Evolutionary conservation across 2,113 vertebrate genomes (phyloP).

Genomic region (Tenrec ecaudatus): DNA sequence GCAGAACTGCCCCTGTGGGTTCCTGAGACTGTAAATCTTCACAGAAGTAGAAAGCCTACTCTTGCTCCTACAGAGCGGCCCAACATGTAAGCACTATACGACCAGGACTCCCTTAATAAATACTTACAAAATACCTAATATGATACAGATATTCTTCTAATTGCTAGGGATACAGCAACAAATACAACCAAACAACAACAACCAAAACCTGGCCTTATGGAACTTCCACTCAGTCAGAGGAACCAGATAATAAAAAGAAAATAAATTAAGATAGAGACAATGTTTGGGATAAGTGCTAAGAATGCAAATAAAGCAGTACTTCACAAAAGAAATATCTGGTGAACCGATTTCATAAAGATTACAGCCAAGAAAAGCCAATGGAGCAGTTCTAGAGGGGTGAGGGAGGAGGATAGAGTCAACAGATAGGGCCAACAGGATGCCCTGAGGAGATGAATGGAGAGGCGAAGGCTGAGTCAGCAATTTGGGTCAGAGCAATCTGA

Average conservation of each 20-base stretch:
- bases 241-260: slow-evolving; percentile 24
- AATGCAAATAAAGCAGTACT: neutral
- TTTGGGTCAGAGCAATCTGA: neutral
- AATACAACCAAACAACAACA: neutral
- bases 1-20: no score
- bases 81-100: no score
- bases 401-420: no score
- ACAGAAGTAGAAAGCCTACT: no score
- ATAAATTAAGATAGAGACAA: neutral
- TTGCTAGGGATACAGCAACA: neutral
- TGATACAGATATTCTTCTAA: neutral
- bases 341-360: neutral
- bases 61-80: no score
- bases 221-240: neutral
- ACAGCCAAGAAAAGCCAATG: neutral
- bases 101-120: no score
- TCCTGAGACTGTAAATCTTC: no score
- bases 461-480: neutral
- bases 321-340: neutral
- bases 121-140: slow-evolving; percentile 14
- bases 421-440: neutral
- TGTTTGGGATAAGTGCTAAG: neutral
- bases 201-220: neutral
- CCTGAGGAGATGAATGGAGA: neutral
- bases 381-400: neutral